phyloP scores from a whole-genome alignment of 2,113 vertebrate genomes.

The Coptodon rendalli region DNA sequence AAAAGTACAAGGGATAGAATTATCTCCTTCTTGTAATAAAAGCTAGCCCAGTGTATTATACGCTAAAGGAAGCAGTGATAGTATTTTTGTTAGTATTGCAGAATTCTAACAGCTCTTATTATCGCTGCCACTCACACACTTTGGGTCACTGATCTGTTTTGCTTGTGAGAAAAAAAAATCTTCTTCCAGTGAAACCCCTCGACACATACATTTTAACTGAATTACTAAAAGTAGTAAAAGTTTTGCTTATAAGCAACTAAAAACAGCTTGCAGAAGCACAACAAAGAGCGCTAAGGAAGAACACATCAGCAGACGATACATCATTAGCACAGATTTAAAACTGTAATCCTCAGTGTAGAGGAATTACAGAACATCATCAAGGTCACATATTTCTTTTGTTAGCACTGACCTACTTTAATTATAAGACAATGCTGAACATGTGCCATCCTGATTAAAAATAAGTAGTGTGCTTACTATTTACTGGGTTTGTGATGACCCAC shows the following conservation, averaged over 20 bases:
- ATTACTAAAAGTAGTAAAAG: background rate
- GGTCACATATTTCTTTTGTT: background rate
- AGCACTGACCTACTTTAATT: background rate
- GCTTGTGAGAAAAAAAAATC: background rate
- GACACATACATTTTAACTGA: background rate
- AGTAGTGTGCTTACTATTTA: background rate
- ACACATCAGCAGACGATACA: background rate
- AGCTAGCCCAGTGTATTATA: background rate
- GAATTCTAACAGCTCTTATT: background rate
- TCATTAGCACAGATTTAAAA: background rate
- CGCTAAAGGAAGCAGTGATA: background rate
- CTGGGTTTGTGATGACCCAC: background rate
- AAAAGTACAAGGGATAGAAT: background rate
- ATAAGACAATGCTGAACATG: background rate
- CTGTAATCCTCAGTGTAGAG: background rate
- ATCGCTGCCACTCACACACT: background rate
- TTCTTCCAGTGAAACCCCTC: background rate
- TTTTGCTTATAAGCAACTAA: background rate
- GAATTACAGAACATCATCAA: background rate
- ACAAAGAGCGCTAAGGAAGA: background rate
- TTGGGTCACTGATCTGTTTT: background rate
- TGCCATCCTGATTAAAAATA: background rate
- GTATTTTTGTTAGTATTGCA: background rate
- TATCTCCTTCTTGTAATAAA: background rate
- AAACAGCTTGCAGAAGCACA: background rate